These are phyloP conservation scores for Heterotilapia buettikoferi DNA, from an alignment of 2,113 vertebrate genomes.

Conservation along the genomic window DNA sequence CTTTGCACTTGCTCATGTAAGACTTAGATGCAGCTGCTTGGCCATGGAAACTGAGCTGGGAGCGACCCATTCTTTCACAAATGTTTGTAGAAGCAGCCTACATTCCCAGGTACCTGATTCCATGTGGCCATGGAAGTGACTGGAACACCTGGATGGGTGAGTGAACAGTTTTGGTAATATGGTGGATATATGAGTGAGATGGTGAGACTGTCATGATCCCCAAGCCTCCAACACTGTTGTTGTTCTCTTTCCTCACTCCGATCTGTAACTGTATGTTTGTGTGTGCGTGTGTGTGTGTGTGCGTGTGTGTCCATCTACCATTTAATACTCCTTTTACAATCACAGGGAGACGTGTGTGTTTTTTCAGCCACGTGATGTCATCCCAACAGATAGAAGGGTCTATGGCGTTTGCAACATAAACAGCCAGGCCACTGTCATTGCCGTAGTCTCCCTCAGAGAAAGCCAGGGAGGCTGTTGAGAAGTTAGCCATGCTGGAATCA, in stretches of 20 bases:
- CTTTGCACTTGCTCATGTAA: neutral
- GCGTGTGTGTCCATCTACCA: conserved; percentile 57
- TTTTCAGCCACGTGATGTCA: conserved; percentile 85
- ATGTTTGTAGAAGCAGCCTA: neutral
- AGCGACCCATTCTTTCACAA: neutral
- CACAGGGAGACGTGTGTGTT: conserved; percentile 81
- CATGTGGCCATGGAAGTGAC: neutral
- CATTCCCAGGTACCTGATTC: neutral
- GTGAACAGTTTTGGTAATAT: neutral
- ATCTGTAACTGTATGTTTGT: neutral
- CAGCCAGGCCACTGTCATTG: conserved; percentile 83
- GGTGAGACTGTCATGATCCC: neutral
- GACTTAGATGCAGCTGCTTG: neutral
- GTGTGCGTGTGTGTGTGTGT: too few species aligned
- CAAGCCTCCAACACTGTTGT: neutral
- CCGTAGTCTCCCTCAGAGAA: conserved; percentile 84
- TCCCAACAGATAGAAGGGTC: conserved; percentile 83
- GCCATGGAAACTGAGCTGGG: neutral
- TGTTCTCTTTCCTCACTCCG: rapidly evolving
- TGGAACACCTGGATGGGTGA: neutral
- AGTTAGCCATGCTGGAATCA: conserved; percentile 85
- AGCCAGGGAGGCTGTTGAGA: conserved; percentile 77
- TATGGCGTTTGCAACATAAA: conserved; percentile 84
- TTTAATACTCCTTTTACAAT: conserved; percentile 87
- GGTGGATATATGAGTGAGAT: neutral